A percentile compares a stretch with the other conserved stretches of the same genome.
phyloP scores from a whole-genome alignment of 2,797 vertebrate species.

The Saxicola maurus region DNA sequence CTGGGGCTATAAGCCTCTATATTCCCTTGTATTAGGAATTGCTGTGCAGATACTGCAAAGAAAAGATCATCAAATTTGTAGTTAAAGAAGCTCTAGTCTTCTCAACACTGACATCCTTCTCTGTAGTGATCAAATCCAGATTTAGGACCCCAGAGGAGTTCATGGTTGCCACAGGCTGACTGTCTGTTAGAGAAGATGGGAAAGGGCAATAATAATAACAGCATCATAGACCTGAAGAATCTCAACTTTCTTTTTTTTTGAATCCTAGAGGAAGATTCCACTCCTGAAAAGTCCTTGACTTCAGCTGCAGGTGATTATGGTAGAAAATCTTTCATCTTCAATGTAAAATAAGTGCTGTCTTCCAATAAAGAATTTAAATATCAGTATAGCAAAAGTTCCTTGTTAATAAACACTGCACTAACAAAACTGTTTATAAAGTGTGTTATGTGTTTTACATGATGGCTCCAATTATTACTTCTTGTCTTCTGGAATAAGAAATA shows the following conservation, averaged over 20 bases:
- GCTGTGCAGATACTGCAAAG: not conserved
- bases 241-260: not conserved
- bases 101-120: not conserved
- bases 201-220: not conserved
- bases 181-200: not conserved
- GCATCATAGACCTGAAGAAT: not conserved
- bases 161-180: accelerated
- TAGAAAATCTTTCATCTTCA: not conserved
- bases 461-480: not conserved
- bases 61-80: not conserved
- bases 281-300: not conserved
- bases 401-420: not conserved
- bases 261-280: not conserved
- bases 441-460: not conserved
- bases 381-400: not conserved
- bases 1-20: not conserved
- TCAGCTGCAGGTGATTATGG: not conserved
- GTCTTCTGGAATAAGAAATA: not conserved
- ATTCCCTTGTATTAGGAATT: not conserved
- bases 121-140: not conserved
- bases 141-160: not conserved
- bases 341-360: not conserved
- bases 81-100: not conserved
- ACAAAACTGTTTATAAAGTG: not conserved
- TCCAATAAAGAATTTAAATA: not conserved